A percentile compares a stretch with the other conserved stretches of the same genome.
These are phyloP conservation scores for Andrena chrysosceles DNA, from an alignment of 2,888 invertebrate genomes.

Conservation along the genomic window DNA sequence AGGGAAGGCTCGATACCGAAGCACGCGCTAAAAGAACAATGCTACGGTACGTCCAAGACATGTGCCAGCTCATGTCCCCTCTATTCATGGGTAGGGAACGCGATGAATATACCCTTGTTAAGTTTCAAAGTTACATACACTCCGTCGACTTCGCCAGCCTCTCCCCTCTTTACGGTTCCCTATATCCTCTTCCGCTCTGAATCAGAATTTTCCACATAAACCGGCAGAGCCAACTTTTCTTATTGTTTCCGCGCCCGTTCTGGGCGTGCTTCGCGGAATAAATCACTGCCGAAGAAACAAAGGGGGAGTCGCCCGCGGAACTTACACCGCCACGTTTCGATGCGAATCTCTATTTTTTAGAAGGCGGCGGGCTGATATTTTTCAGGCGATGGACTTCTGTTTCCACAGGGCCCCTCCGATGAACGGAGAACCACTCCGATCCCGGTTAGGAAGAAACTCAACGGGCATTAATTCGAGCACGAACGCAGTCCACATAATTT, in stretches of 20 bases:
- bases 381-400: background rate
- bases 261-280: slow-evolving; percentile 45
- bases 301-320: slow-evolving; percentile 14
- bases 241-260: slow-evolving; percentile 50
- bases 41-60: slow-evolving; percentile 50
- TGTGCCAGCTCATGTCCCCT: slow-evolving; percentile 63
- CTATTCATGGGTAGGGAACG: slow-evolving; percentile 66
- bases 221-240: slow-evolving; percentile 55
- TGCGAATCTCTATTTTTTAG: background rate
- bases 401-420: background rate
- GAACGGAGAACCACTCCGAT: slow-evolving; percentile 17
- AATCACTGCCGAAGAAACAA: slow-evolving; percentile 48
- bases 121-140: slow-evolving; percentile 71
- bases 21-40: slow-evolving; percentile 63
- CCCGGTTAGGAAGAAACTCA: slow-evolving; percentile 39
- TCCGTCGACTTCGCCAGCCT: slow-evolving; percentile 53
- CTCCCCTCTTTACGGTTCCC: slow-evolving; percentile 48
- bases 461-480: slow-evolving; percentile 30
- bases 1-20: slow-evolving; percentile 59
- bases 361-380: background rate
- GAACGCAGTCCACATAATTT: slow-evolving; percentile 21
- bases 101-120: slow-evolving; percentile 70
- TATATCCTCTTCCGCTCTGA: slow-evolving; percentile 63
- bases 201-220: slow-evolving; percentile 67
- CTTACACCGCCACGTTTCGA: background rate